Percentiles rank a stretch among this genome's conserved stretches.
Evolutionary conservation across 2,888 invertebrate species (phyloP).

Genomic region (Prosopocoilus inquinatus): DNA sequence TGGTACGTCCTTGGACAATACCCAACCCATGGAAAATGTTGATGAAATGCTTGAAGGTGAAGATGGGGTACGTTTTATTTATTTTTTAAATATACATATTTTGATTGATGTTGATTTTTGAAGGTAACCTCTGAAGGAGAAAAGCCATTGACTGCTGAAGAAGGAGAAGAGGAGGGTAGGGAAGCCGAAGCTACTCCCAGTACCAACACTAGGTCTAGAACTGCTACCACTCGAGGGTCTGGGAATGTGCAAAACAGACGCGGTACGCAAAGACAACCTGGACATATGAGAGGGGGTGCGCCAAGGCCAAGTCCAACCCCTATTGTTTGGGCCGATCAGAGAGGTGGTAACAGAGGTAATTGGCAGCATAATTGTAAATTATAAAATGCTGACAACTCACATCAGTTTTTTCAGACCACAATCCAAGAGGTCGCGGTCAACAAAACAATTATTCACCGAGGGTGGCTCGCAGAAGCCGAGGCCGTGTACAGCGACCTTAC

Average conservation of each 20-base stretch:
- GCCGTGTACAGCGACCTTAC: constrained; percentile 40
- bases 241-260: constrained; percentile 34
- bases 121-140: constrained; percentile 63
- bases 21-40: constrained; percentile 34
- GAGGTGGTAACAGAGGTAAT: constrained; percentile 13
- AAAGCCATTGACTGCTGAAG: constrained; percentile 55
- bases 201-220: constrained; percentile 54
- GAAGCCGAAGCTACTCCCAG: constrained; percentile 77
- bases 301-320: constrained; percentile 58
- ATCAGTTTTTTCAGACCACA: constrained; percentile 4
- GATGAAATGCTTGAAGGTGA: constrained; percentile 46
- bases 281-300: constrained; percentile 38
- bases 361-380: neutral
- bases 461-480: constrained; percentile 39
- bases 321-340: constrained; percentile 59
- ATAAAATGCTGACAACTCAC: neutral
- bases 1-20: constrained; percentile 44
- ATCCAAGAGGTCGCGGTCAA: constrained; percentile 26
- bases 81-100: neutral
- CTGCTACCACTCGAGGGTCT: constrained; percentile 28
- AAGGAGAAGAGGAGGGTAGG: constrained; percentile 67
- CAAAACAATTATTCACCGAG: constrained; percentile 36
- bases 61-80: constrained; percentile 40
- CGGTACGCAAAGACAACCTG: constrained; percentile 33
- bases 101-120: constrained; percentile 15